Base-by-base conservation (phyloP, 2,888 invertebrate species). In the Tenthredo mesomela region DNA sequence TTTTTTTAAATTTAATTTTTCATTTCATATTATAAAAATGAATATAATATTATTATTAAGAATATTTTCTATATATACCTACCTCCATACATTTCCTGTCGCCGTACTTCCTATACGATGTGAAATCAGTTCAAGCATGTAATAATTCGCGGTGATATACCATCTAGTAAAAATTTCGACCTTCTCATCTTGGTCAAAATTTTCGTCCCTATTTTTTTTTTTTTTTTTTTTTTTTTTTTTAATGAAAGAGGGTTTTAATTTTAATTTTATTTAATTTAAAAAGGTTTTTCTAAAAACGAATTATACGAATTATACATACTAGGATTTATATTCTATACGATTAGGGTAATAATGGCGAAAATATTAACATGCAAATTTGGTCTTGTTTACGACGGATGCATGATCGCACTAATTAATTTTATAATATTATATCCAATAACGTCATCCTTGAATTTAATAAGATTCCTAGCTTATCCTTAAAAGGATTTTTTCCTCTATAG, bases 51-150 rank as follows among this genome's bases (percentile, higher is more conserved):
- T 7, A 18, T 25, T 10, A n/a, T n/a, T n/a, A n/a, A n/a, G n/a
- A n/a, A n/a, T n/a, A n/a, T n/a, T n/a, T n/a, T n/a, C n/a, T n/a
- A n/a, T n/a, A n/a, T n/a, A n/a, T n/a, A 71, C 84, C 87, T 84
- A 92, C 92, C 90, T 91, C 91, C 91, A 92, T 7, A 90, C 88
- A 29, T 90, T 90, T 6, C 90, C 89, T 25, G 89, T 89, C n/a
- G 89, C 86, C 0, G 91, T 90, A 73, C 90, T 89, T 29, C 91
- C 88, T 61, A 92, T 88, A 61, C 90, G 87, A 37, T 87, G 86
- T 1, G 90, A 88, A 40, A 93, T 89, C 84, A 92, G 90, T 61
- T 92, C 91, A 70, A 93, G 89, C 78, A 92, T 90, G 84, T 90
- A 88, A 85, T 90, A 88, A 86, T 91, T 92, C 10, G 91, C 89